Percentiles rank a stretch among this genome's conserved stretches.
phyloP scores from a whole-genome alignment of 2,113 vertebrate species.

The Atherinomorus stipes region DNA sequence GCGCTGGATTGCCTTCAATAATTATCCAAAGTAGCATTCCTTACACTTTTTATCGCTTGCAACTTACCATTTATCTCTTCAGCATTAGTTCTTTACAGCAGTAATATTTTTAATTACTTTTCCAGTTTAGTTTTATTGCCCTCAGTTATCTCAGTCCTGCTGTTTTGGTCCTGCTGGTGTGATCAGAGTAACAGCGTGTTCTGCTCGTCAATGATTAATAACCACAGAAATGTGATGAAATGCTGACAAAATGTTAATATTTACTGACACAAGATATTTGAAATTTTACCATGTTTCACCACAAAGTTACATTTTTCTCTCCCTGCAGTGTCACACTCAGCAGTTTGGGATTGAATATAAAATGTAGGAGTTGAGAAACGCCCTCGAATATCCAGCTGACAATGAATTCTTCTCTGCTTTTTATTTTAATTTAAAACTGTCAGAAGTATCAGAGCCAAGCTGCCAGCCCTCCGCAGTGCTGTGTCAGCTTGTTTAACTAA shows the following conservation, averaged over 20 bases:
- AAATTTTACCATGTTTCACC: not conserved
- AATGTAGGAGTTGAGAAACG: not conserved
- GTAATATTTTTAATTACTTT: constrained; percentile 17
- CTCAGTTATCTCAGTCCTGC: constrained; percentile 4
- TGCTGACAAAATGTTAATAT: not conserved
- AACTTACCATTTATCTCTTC: constrained; percentile 19
- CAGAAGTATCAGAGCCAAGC: not conserved
- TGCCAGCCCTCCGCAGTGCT: not conserved
- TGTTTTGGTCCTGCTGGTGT: not conserved
- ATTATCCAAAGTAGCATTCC: not conserved
- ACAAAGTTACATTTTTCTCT: not conserved
- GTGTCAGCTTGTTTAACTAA: not conserved
- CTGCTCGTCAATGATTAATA: constrained; percentile 43
- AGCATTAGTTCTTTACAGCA: constrained; percentile 15
- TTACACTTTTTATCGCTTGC: not conserved
- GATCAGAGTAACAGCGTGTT: constrained; percentile 13
- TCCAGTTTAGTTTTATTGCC: constrained; percentile 1
- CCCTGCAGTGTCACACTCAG: not conserved
- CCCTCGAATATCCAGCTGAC: not conserved
- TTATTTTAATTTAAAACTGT: not conserved
- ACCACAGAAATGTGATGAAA: constrained; percentile 19
- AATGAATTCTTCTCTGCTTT: not conserved
- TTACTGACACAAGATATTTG: constrained; percentile 7
- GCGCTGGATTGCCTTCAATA: not conserved
- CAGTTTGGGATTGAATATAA: not conserved